phyloP scores from a whole-genome alignment of 2,888 invertebrate species.

The Eupithecia subumbrata region DNA sequence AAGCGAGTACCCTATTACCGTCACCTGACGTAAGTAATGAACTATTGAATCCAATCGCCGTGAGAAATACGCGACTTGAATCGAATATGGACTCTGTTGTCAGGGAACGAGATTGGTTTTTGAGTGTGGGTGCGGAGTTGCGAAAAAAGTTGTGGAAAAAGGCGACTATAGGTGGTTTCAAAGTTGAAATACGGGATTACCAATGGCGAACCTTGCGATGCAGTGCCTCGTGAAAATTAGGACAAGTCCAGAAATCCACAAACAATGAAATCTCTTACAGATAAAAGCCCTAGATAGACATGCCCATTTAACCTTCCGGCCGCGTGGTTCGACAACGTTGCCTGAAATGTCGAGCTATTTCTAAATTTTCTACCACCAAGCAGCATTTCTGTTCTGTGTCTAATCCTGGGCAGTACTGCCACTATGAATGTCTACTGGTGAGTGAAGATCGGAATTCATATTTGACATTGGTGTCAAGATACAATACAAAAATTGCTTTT shows the following conservation, averaged over 20 bases:
- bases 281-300: background rate
- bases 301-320: too few species aligned
- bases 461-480: too few species aligned
- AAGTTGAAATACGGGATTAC: background rate
- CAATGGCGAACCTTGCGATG: background rate
- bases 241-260: background rate
- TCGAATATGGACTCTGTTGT: slow-evolving; percentile 16
- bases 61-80: slow-evolving; percentile 30
- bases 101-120: slow-evolving; percentile 2
- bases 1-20: slow-evolving; percentile 22
- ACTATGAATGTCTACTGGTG: too few species aligned
- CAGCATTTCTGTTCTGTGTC: too few species aligned
- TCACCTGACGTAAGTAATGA: slow-evolving; percentile 36
- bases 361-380: too few species aligned
- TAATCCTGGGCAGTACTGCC: too few species aligned
- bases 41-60: slow-evolving; percentile 40
- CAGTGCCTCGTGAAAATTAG: background rate
- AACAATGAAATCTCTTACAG: background rate
- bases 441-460: too few species aligned
- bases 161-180: background rate
- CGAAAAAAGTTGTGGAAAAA: background rate
- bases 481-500: too few species aligned
- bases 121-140: background rate
- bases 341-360: too few species aligned
- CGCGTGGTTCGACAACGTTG: too few species aligned